Conservation (phyloP, 2,888 invertebrate genomes). For the Melieria crassipennis region DNA sequence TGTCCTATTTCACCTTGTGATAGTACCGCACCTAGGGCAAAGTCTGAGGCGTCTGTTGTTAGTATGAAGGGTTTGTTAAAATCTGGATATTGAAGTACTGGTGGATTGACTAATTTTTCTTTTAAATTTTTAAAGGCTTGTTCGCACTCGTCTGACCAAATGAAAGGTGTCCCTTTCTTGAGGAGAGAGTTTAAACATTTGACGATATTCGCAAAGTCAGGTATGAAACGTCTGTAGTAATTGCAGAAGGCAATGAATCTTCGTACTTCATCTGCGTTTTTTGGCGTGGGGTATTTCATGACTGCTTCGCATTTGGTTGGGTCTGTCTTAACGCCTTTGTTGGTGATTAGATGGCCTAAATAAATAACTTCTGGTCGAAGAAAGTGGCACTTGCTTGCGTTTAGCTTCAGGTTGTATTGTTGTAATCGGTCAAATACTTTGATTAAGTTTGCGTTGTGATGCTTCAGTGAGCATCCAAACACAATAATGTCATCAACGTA, state of each 20-base stretch:
- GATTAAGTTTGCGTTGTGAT: too few relatives aligned
- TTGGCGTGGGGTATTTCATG: too few relatives aligned
- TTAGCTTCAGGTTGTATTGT: not conserved
- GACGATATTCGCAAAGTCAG: too few relatives aligned
- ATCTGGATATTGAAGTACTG: not conserved
- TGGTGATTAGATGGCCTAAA: not conserved
- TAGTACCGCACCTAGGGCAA: not conserved
- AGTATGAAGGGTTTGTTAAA: not conserved
- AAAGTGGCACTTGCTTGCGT: not conserved
- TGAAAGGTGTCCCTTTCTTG: not conserved
- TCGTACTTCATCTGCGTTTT: too few relatives aligned
- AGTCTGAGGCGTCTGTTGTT: not conserved
- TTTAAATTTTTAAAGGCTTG: not conserved
- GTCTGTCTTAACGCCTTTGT: too few relatives aligned
- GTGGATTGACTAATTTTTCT: not conserved
- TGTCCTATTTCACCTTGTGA: not conserved
- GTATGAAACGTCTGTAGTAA: too few relatives aligned
- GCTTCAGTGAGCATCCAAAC: too few relatives aligned
- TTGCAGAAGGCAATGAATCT: too few relatives aligned
- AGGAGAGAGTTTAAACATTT: too few relatives aligned
- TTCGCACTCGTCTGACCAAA: conserved; percentile 4
- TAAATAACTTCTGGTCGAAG: not conserved
- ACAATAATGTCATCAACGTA: too few relatives aligned
- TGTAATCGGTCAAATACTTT: not conserved
- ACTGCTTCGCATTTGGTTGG: too few relatives aligned